Evolutionary conservation across 2,888 invertebrate genomes (phyloP), one percentile per base, ranked within the genome.

Genomic region (Ephialtes manifestator): DNA sequence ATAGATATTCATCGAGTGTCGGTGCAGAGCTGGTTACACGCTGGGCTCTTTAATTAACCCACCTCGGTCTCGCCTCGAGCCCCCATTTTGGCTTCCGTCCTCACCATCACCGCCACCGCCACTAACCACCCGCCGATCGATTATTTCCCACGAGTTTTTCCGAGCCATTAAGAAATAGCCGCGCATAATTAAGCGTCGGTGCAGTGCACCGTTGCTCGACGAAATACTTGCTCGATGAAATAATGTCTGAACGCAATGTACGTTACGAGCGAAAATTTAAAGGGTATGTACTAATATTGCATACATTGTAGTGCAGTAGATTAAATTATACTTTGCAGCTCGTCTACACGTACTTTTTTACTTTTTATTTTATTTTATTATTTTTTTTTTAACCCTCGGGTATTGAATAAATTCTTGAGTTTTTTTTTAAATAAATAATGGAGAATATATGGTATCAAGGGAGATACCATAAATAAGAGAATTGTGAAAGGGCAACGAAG

Each of bases 11-110:
- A 55, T 77, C 74, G 83, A 53, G 53, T 63, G 76, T 51, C 68
- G 35, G 71, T 51, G 55, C 85, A 53, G 80, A 83, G 83, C 79
- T 85, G 83, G 85, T 89, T 89, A 89, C 87, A 88, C 87, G 83
- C 86, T 75, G 70, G 83, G 82, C 89, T 88, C 88, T 89, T 89
- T 89, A 88, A 89, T 89, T 88, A 88, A 87, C 87, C 87, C 82
- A 77, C 86, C 15, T 87, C 88, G 86, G 87, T 88, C 85, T 89
- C 87, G 83, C 86, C 70, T 87, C 82, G 88, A 18, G 20, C 24
- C 39, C 31, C 65, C 28, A 43, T 51, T 68, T 81, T 68, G 81
- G 86, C 76, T 63, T 74, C 55, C 58, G 46, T 48, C 58, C 46
- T 60, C 74, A 20, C 55, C 58, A 7, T 8, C 63, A 7, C 15